A percentile compares a stretch with the other conserved stretches of the same genome.
These are phyloP conservation scores for Aix galericulata DNA, from an alignment of 2,113 vertebrate genomes.

Conservation along the genomic window DNA sequence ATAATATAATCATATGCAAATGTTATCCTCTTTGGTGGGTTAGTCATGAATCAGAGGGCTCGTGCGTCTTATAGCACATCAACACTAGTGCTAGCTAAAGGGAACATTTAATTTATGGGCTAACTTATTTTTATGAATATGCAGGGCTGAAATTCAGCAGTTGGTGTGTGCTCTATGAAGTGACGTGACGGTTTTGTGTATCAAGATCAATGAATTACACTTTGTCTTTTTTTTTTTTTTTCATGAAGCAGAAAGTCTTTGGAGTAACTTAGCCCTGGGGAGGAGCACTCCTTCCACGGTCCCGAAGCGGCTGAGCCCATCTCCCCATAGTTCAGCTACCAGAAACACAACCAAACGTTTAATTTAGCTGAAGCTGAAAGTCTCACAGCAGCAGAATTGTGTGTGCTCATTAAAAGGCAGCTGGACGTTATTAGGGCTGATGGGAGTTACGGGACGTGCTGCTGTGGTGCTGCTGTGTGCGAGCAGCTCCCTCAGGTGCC, in stretches of 20 bases:
- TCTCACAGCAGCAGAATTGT: neutral
- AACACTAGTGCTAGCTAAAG: constrained; percentile 69
- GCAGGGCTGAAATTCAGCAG: constrained; percentile 72
- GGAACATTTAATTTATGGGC: constrained; percentile 74
- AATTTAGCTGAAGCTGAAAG: neutral
- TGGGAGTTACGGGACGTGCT: neutral
- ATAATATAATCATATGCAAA: constrained; percentile 72
- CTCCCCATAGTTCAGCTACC: neutral
- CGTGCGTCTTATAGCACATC: constrained; percentile 70
- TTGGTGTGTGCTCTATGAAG: constrained; percentile 73
- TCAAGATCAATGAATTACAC: constrained; percentile 73
- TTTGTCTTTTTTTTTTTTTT: constrained; percentile 56
- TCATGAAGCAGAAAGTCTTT: constrained; percentile 48
- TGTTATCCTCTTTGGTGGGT: constrained; percentile 71
- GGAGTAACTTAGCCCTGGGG: constrained; percentile 33
- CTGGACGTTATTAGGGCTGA: neutral
- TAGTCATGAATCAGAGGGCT: constrained; percentile 75
- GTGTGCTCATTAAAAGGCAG: neutral
- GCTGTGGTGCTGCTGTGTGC: neutral
- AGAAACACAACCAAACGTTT: neutral
- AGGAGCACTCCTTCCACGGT: constrained; percentile 29
- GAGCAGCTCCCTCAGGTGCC: neutral
- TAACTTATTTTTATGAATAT: constrained; percentile 74
- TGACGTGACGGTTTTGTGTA: constrained; percentile 69
- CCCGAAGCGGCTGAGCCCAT: neutral